Evolutionary conservation across 1,140 invertebrate species (phyloP), one percentile per base, ranked within the genome.

Genomic region (Zaprionus camerounensis): DNA sequence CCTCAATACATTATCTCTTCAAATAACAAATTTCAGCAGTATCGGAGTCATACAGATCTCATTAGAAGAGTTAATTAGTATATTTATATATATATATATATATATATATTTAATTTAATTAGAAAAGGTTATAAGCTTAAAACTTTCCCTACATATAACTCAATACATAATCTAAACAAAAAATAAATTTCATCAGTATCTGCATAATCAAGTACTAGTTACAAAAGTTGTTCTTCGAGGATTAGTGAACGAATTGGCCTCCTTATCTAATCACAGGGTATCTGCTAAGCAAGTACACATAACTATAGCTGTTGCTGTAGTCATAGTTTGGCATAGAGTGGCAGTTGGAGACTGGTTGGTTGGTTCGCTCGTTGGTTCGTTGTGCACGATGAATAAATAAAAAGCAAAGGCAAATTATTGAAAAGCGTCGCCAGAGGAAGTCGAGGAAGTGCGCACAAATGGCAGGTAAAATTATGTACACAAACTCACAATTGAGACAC

Each of bases 401-500:
- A 77, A 73, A 63, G 64, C 63, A 34, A 62, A 77, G 75, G 71
- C 64, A 68, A 74, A 77, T 74, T 77, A 77, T 77, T 68, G 71
- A 73, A 73, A 67, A 72, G 71, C 70, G 63, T 77, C 74, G 74
- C 75, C 56, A 68, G 71, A 77, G 75, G 75, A 77, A 77, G 75
- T 77, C 69, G 70, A 76, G 74, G 74, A 76, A 76, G 70, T 72
- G 70, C 49, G 56, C 70, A 68, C 75, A 77, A 74, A 77, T 74
- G 75, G 31, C 75, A 77, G 71, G 70, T 72, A 73, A 77, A 66
- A 73, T 77, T 59, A 64, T 64, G 66, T 74, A 74, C 58, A 62
- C 66, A 74, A 74, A 62, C 71, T 61, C 71, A 70, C 11, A 68
- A 68, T 55, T 41, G 72, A 75, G 64, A 5, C 9, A 17, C 12